These are phyloP conservation scores for Ormyrus pomaceus DNA, from an alignment of 2,888 invertebrate species.

Conservation along the genomic window DNA sequence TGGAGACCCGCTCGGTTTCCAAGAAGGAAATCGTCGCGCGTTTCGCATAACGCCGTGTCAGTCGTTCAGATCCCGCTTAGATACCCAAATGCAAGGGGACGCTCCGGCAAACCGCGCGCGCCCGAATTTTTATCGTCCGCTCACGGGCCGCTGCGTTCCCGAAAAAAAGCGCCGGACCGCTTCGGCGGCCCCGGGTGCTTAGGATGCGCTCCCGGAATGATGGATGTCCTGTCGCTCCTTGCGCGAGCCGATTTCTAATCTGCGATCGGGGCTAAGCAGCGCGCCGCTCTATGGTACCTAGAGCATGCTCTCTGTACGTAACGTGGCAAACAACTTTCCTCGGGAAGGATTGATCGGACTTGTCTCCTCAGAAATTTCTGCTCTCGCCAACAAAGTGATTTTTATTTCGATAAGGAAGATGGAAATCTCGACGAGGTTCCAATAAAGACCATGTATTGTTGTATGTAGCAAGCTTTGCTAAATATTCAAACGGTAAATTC, in stretches of 20 bases:
- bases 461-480: too few species aligned
- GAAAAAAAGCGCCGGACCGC: background rate
- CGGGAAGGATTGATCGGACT: background rate
- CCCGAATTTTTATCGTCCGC: slow-evolving; percentile 38
- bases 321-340: background rate
- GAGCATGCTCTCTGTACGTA: background rate
- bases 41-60: background rate
- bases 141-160: slow-evolving; percentile 54
- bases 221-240: slow-evolving; percentile 62
- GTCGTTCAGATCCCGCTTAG: slow-evolving; percentile 27
- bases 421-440: too few species aligned
- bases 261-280: slow-evolving; percentile 42
- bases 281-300: background rate
- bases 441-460: too few species aligned
- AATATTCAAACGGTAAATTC: too few species aligned
- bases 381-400: slow-evolving; percentile 10
- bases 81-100: slow-evolving; percentile 34
- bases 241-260: slow-evolving; percentile 61
- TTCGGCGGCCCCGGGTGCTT: too few species aligned
- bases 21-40: slow-evolving; percentile 16
- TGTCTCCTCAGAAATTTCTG: background rate
- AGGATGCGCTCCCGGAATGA: slow-evolving; percentile 65
- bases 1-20: background rate
- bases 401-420: background rate
- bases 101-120: background rate